phyloP scores from a whole-genome alignment of 2,888 invertebrate species.

The Sthenelais limicola region DNA sequence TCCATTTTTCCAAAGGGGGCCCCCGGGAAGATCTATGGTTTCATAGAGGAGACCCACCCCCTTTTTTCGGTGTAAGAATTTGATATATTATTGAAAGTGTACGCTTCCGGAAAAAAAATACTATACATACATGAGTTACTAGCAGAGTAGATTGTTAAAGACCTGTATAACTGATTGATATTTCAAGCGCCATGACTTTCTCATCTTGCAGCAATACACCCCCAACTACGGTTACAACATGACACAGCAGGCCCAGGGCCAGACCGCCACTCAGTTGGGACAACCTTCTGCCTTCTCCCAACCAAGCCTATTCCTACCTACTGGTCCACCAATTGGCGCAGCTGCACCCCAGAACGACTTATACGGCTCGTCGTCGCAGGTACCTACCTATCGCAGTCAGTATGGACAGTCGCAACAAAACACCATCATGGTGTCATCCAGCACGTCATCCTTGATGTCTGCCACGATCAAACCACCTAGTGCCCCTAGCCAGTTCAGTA shows the following conservation, averaged over 20 bases:
- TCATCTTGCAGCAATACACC: constrained; percentile 45
- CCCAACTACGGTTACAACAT: constrained; percentile 49
- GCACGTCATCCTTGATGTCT: constrained; percentile 91
- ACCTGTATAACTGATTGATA: no score
- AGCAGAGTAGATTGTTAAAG: no score
- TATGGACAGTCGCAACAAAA: constrained; percentile 71
- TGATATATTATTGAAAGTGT: no score
- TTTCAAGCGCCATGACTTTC: no score
- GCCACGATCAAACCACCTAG: constrained; percentile 80
- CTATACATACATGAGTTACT: no score
- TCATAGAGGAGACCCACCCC: no score
- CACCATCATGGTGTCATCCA: constrained; percentile 87
- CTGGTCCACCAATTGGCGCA: constrained; percentile 75
- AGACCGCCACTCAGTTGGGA: constrained; percentile 38
- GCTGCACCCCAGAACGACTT: constrained; percentile 79
- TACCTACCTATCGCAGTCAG: constrained; percentile 46
- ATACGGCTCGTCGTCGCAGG: constrained; percentile 71
- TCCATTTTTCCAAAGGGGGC: no score
- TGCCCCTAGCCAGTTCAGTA: constrained; percentile 48
- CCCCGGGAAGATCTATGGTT: no score
- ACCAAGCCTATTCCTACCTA: constrained; percentile 74
- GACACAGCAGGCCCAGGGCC: constrained; percentile 41
- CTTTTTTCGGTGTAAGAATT: no score
- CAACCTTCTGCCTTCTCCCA: constrained; percentile 60
- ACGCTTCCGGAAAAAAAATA: no score